Evolutionary conservation across 2,797 vertebrate species (phyloP), one percentile per base, ranked within the genome.

Genomic region (Furcifer pardalis): DNA sequence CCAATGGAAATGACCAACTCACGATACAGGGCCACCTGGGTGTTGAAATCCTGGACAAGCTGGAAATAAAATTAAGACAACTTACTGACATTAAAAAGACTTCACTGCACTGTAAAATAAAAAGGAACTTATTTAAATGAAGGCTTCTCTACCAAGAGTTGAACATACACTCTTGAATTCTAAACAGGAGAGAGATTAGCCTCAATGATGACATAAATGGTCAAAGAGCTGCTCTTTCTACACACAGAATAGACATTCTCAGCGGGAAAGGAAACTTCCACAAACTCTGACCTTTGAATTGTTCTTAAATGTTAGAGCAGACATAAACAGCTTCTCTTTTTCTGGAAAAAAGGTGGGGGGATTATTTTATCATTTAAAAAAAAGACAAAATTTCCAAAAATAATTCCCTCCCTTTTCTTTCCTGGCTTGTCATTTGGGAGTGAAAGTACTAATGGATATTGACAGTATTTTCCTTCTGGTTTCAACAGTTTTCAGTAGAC

Each of bases 1-100:
- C 98, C 98, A 75, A 99, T 98, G 85, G 98, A 99, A 96, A 99
- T 99, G 81, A 99, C 98, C 94, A 99, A 94, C 88, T 99, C 98
- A 84, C 98, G 97, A 90, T 97, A 99, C 56, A 98, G 96, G 92
- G 98, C 98, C 95, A 99, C 98, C 89, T 99, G 97, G 23, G 98
- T 99, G 92, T 99, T 99, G 96, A 99, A 99, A 90, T 99, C 98
- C 94, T 99, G 98, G 92, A 99, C 98, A 92, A 99, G 97, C 98
- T 99, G 96, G 90, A 95, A 90, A 13, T 84, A 1, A 0, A 80
- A 37, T 1, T 27, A 37, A 82, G 44, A 17, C 49, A 37, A 44
- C 56, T 85, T 81, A 81, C 23, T 40, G 77, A 69, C 21, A 49
- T 40, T 56, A 56, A 37, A 77, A 68, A 35, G n/a, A 30, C 23